Base-by-base conservation (phyloP, 2,113 vertebrate species). In the Pardalotus punctatus region DNA sequence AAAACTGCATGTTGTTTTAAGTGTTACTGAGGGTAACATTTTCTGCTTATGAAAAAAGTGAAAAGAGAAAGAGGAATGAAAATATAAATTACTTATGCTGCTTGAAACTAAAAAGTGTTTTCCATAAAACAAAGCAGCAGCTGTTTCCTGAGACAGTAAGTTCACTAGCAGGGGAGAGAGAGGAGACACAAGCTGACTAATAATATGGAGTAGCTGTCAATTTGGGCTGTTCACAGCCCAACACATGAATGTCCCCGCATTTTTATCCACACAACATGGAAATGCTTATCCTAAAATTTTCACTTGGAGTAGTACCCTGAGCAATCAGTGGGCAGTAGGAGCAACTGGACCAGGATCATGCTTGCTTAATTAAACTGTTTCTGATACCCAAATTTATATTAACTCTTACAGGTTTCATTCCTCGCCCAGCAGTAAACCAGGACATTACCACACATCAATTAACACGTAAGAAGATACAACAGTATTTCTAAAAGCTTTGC, bases 161-260 rank as follows among this genome's bases (percentile, higher is more conserved):
- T 18, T 58, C 15, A 40, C 18, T 31, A 54, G 48, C 53, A 76
- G 24, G 51, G 29, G 40, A 58, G 57, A 78, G n/a, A 64, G 31
- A 61, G 19, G 38, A 81, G 57, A 82, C 53, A 54, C n/a, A 62
- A 67, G 14, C 48, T 31, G 15, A 51, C 76, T 33, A 47, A 42
- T 23, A 60, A 53, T 2, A 25, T 1, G 50, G 11, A 56, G 43
- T 6, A 56, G 50, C 64, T 88, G 48, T 15, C 71, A n/a, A 25
- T 29, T 48, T 33, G 40, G 16, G 29, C n/a, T 18, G 6, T 23
- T 87, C 40, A 57, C 29, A 61, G 73, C 62, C 40, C 67, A 33
- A 2, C 29, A 3, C 33, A 47, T 5, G 19, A 36, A 18, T 36
- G 38, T 27, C 36, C 31, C 16, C 6, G 22, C 1, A 0, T 58